Evolutionary conservation across 2,888 invertebrate species (phyloP).

Genomic region (Temnothorax unifasciatus): DNA sequence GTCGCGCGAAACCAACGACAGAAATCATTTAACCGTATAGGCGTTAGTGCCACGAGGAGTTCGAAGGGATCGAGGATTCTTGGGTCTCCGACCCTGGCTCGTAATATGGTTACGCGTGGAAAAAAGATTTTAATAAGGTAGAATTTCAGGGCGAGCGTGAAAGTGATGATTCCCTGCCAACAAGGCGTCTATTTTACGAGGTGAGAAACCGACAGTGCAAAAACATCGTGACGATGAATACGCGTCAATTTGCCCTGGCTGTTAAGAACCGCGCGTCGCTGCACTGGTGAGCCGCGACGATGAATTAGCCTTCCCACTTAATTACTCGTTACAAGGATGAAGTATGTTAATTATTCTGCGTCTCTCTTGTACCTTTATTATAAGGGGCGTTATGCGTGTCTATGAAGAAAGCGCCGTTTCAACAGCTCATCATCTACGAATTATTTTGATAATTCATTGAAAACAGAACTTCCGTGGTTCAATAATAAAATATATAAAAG

Average conservation of each 20-base stretch:
- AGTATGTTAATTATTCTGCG: slow-evolving; percentile 62
- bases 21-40: slow-evolving; percentile 45
- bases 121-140: slow-evolving; percentile 11
- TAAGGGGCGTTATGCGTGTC: background rate
- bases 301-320: slow-evolving; percentile 67
- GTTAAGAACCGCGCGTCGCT: background rate
- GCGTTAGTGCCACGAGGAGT: background rate
- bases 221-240: slow-evolving; percentile 42
- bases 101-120: slow-evolving; percentile 32
- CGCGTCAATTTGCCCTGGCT: background rate
- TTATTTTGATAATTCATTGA: background rate
- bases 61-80: slow-evolving; percentile 16
- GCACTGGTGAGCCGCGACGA: slow-evolving; percentile 34
- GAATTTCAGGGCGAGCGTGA: slow-evolving; percentile 58
- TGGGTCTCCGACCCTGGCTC: slow-evolving; percentile 34
- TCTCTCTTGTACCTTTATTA: background rate
- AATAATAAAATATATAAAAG: background rate
- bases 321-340: slow-evolving; percentile 59
- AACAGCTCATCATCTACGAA: background rate
- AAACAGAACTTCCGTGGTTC: background rate
- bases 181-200: slow-evolving; percentile 59
- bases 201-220: slow-evolving; percentile 30
- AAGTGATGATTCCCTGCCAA: slow-evolving; percentile 56
- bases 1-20: slow-evolving; percentile 21
- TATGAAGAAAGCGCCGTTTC: background rate